These are phyloP conservation scores for Condylostylus longicornis DNA, from an alignment of 1,140 invertebrate species.

Conservation along the genomic window DNA sequence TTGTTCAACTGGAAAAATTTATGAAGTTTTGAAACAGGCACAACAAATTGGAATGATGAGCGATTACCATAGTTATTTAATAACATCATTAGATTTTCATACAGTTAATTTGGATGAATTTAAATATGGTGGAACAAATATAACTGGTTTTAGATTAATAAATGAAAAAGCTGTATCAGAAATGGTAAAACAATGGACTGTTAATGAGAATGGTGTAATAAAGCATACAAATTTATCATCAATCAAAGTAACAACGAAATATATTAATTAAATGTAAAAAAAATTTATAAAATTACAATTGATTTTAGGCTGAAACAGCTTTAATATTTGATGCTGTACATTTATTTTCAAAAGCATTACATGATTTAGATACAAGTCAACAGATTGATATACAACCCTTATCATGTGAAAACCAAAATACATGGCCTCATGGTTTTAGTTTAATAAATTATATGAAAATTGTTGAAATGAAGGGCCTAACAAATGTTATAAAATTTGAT, in stretches of 20 bases:
- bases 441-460: slow-evolving; percentile 97
- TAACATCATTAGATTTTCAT: slow-evolving; percentile 79
- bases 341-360: slow-evolving; percentile 83
- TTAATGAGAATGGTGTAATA: slow-evolving; percentile 25
- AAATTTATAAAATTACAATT: slow-evolving; percentile 9
- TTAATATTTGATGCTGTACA: slow-evolving; percentile 91
- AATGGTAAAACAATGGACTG: slow-evolving; percentile 60
- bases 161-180: slow-evolving; percentile 41
- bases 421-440: slow-evolving; percentile 87
- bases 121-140: slow-evolving; percentile 85
- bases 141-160: slow-evolving; percentile 67
- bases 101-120: slow-evolving; percentile 84
- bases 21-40: slow-evolving; percentile 74
- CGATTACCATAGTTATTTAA: slow-evolving; percentile 80
- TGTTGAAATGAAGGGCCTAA: slow-evolving; percentile 81
- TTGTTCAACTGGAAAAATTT: slow-evolving; percentile 70
- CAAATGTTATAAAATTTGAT: slow-evolving; percentile 87
- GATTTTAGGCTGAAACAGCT: slow-evolving; percentile 77
- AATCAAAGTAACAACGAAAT: slow-evolving; percentile 9
- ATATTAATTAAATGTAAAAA: too few relatives aligned
- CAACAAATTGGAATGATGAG: slow-evolving; percentile 94
- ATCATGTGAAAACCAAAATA: slow-evolving; percentile 76
- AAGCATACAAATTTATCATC: slow-evolving; percentile 26
- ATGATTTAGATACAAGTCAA: slow-evolving; percentile 78
- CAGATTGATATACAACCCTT: slow-evolving; percentile 76